phyloP scores from a whole-genome alignment of 2,113 vertebrate species.

The Dicentrarchus labrax region DNA sequence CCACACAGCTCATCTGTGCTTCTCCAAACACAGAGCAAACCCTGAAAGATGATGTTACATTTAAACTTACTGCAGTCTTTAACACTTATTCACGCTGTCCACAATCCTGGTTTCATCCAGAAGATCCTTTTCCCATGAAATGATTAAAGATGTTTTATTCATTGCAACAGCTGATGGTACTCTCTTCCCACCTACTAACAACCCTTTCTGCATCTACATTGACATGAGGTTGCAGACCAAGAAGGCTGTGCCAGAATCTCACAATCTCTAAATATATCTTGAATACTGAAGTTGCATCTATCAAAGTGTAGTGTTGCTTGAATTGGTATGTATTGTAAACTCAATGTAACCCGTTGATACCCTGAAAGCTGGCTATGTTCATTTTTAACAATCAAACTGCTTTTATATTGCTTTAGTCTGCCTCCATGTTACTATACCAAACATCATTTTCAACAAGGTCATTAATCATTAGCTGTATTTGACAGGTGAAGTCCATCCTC shows the following conservation, averaged over 20 bases:
- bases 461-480: conserved; percentile 71
- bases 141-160: conserved; percentile 53
- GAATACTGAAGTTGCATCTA: conserved; percentile 18
- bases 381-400: background rate
- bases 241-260: conserved; percentile 44
- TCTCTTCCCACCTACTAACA: conserved; percentile 50
- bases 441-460: conserved; percentile 45
- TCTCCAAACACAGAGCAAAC: background rate
- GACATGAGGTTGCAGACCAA: conserved; percentile 41
- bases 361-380: background rate
- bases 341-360: background rate
- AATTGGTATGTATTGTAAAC: background rate
- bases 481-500: conserved; percentile 69
- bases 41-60: background rate
- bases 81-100: conserved; percentile 2
- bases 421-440: background rate
- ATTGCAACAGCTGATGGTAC: conserved; percentile 51
- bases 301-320: conserved; percentile 19
- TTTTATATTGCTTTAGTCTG: conserved; percentile 39
- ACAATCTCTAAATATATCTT: conserved; percentile 29
- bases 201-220: conserved; percentile 33
- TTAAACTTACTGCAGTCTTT: background rate
- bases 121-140: conserved; percentile 37
- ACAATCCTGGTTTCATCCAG: conserved; percentile 28
- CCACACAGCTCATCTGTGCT: background rate